A percentile compares a stretch with the other conserved stretches of the same genome.
These are phyloP conservation scores for Scortum barcoo DNA, from an alignment of 2,113 vertebrate species.

Conservation along the genomic window DNA sequence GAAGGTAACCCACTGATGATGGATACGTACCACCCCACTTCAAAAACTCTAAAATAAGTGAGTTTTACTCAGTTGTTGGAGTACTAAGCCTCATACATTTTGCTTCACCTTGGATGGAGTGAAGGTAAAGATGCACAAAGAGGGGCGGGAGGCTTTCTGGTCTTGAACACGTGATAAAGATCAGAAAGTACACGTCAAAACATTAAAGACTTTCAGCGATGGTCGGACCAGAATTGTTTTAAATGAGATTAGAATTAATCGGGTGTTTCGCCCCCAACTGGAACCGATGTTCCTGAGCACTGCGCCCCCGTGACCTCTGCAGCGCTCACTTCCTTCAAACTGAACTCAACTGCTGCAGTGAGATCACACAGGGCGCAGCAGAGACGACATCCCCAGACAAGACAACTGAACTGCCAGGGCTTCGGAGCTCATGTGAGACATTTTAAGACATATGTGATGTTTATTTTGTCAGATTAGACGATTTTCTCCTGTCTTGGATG, in stretches of 20 bases:
- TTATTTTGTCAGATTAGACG: slow-evolving; percentile 23
- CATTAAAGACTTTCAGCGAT: slow-evolving; percentile 10
- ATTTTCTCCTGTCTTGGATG: slow-evolving; percentile 27
- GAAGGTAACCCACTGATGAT: too few relatives aligned
- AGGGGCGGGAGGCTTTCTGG: neutral
- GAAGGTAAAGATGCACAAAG: slow-evolving; percentile 14
- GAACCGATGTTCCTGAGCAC: neutral
- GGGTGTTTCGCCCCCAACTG: neutral
- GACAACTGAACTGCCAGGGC: slow-evolving; percentile 17
- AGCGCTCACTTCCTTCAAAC: slow-evolving; percentile 17
- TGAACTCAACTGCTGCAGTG: slow-evolving; percentile 23
- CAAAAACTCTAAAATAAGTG: too few relatives aligned
- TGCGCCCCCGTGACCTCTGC: neutral
- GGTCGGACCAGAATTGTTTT: slow-evolving; percentile 13
- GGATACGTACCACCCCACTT: too few relatives aligned
- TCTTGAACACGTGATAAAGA: slow-evolving; percentile 23
- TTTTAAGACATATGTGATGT: slow-evolving; percentile 34
- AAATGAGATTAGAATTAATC: slow-evolving; percentile 10
- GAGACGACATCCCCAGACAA: neutral
- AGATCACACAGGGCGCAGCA: neutral
- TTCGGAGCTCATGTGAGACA: slow-evolving; percentile 14
- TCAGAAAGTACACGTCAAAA: neutral
- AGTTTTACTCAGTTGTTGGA: slow-evolving; percentile 17
- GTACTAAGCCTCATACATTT: slow-evolving; percentile 17
- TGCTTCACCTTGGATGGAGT: neutral